Percentiles rank a stretch among this genome's conserved stretches.
Evolutionary conservation across 1,140 invertebrate genomes (phyloP).

Genomic region (Euwallacea similis): DNA sequence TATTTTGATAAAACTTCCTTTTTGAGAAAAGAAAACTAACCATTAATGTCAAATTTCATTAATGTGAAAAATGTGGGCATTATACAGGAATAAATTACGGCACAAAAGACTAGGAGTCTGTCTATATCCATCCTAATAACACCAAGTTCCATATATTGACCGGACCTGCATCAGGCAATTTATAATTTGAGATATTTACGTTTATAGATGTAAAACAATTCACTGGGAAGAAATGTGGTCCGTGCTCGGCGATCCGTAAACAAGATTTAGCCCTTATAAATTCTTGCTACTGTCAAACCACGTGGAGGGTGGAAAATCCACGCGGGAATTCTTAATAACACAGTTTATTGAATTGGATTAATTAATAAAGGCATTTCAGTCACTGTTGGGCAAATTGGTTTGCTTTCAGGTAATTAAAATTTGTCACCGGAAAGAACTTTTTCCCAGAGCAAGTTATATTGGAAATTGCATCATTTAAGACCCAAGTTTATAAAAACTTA

Average conservation of each 20-base stretch:
- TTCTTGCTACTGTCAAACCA: background rate
- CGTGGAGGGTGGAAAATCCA: background rate
- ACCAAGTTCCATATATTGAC: background rate
- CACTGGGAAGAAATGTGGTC: background rate
- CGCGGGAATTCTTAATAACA: background rate
- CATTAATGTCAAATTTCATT: background rate
- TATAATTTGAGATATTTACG: background rate
- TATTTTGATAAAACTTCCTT: no score
- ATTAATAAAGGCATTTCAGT: no score
- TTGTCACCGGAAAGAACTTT: no score
- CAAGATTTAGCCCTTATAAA: constrained; percentile 2
- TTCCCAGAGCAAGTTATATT: no score
- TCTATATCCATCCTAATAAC: background rate
- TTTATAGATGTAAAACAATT: background rate
- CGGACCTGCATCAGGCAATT: background rate
- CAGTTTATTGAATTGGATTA: no score
- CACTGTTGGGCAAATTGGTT: no score
- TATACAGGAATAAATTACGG: background rate
- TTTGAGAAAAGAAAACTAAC: no score
- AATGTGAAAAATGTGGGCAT: background rate
- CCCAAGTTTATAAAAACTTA: no score
- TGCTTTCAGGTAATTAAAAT: no score
- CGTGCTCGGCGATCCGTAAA: background rate
- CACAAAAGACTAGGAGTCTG: background rate
- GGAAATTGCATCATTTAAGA: no score